These are phyloP conservation scores for Barypeithes pellucidus DNA, from an alignment of 2,888 invertebrate species.

Conservation along the genomic window DNA sequence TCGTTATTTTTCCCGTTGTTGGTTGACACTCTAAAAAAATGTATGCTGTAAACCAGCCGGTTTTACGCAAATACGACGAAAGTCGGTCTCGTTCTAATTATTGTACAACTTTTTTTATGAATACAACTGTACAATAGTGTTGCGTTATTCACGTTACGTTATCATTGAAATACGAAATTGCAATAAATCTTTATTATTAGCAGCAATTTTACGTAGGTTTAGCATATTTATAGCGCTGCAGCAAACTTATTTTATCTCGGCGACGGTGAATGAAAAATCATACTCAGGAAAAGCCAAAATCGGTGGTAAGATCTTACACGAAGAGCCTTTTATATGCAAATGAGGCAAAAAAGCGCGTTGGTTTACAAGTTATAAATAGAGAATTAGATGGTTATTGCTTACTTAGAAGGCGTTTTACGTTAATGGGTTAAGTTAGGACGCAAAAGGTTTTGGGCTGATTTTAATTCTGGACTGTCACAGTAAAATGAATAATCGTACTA, in stretches of 20 bases:
- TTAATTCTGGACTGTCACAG: too few species aligned
- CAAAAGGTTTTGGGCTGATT: background rate
- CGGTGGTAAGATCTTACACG: slow-evolving; percentile 38
- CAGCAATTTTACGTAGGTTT: background rate
- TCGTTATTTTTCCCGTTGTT: too few species aligned
- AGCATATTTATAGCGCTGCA: slow-evolving; percentile 30
- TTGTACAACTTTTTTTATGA: too few species aligned
- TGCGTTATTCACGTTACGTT: background rate
- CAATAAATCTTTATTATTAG: background rate
- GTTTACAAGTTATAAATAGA: slow-evolving; percentile 22
- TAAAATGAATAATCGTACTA: too few species aligned
- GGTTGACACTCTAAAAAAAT: too few species aligned
- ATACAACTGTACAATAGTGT: too few species aligned
- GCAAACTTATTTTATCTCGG: slow-evolving; percentile 24
- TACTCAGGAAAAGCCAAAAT: slow-evolving; percentile 13
- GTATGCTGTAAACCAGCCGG: too few species aligned
- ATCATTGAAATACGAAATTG: background rate
- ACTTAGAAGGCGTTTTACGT: background rate
- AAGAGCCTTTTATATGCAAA: slow-evolving; percentile 54
- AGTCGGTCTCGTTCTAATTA: too few species aligned
- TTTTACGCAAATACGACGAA: too few species aligned
- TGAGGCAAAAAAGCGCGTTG: slow-evolving; percentile 39
- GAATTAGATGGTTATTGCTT: slow-evolving; percentile 21
- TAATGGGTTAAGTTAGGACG: background rate
- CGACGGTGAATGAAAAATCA: slow-evolving; percentile 27